These are phyloP conservation scores for Neodontobutis hainanensis DNA, from an alignment of 2,113 vertebrate genomes.

Conservation along the genomic window DNA sequence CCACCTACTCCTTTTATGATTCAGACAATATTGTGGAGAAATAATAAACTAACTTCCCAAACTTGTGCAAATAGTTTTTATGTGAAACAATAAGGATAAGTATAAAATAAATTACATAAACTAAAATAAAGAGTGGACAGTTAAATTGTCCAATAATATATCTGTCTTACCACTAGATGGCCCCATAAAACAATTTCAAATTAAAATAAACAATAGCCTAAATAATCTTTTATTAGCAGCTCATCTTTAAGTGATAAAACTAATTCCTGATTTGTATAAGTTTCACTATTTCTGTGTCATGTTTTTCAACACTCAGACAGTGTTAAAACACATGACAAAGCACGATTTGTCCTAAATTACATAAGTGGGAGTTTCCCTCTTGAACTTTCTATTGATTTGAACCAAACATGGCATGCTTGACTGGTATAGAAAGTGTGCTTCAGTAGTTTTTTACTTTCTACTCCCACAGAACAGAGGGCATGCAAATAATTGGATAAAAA, in stretches of 20 bases:
- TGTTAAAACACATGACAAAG: constrained; percentile 19
- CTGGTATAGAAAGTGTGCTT: constrained; percentile 52
- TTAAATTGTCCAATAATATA: background rate
- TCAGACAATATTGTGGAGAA: background rate
- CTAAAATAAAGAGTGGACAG: no score
- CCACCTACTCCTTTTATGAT: background rate
- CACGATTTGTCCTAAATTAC: constrained; percentile 41
- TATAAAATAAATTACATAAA: no score
- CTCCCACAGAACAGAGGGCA: constrained; percentile 18
- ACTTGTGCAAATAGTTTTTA: background rate
- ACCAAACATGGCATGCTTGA: constrained; percentile 45
- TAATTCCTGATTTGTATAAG: constrained; percentile 48
- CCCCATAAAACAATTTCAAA: constrained; percentile 21
- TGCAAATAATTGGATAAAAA: constrained; percentile 74
- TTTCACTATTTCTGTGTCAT: constrained; percentile 51
- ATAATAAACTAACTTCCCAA: background rate
- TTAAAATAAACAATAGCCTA: background rate
- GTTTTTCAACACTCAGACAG: constrained; percentile 1
- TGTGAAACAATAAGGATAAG: background rate
- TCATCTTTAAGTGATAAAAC: background rate
- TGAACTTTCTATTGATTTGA: constrained; percentile 52
- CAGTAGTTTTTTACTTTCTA: constrained; percentile 22
- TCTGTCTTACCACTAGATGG: constrained; percentile 60
- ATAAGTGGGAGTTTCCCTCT: constrained; percentile 60
- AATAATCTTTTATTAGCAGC: background rate